These are phyloP conservation scores for Mormyrus iriodes DNA, from an alignment of 2,113 vertebrate genomes.

Conservation along the genomic window DNA sequence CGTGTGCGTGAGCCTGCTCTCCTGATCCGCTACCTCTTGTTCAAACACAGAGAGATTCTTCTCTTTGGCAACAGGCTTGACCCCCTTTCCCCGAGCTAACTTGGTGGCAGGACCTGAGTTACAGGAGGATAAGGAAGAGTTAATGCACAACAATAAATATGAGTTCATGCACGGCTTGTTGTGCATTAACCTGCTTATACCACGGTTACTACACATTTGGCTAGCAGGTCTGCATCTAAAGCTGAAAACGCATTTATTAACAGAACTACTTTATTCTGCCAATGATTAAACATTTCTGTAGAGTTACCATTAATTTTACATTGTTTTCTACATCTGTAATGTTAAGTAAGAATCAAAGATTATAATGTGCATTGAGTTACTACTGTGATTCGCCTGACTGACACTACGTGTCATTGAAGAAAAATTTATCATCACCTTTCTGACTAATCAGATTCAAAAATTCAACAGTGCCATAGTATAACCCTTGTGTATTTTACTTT, in stretches of 20 bases:
- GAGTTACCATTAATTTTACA: neutral
- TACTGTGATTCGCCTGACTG: neutral
- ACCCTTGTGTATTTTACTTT: too few species aligned
- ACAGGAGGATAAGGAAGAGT: slow-evolving; percentile 1
- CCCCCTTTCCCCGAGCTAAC: slow-evolving; percentile 32
- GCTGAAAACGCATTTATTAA: neutral
- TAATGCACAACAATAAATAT: neutral
- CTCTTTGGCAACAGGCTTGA: slow-evolving; percentile 44
- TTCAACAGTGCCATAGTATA: too few species aligned
- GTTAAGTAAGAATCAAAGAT: neutral
- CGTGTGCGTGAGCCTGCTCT: neutral
- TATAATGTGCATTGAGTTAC: neutral
- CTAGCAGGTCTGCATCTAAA: neutral
- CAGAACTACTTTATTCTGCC: neutral
- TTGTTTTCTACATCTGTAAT: neutral
- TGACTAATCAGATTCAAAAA: neutral
- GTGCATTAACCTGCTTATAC: neutral
- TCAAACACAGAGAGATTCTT: slow-evolving; percentile 27
- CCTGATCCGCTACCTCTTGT: slow-evolving; percentile 43
- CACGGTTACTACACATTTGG: neutral
- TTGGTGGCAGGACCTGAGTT: slow-evolving; percentile 40
- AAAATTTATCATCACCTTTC: neutral
- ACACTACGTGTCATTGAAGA: too few species aligned
- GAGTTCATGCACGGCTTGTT: neutral
- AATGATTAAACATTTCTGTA: neutral